A percentile compares a stretch with the other conserved stretches of the same genome.
phyloP scores from a whole-genome alignment of 2,797 vertebrate genomes.

The Sebastes nivosus region DNA sequence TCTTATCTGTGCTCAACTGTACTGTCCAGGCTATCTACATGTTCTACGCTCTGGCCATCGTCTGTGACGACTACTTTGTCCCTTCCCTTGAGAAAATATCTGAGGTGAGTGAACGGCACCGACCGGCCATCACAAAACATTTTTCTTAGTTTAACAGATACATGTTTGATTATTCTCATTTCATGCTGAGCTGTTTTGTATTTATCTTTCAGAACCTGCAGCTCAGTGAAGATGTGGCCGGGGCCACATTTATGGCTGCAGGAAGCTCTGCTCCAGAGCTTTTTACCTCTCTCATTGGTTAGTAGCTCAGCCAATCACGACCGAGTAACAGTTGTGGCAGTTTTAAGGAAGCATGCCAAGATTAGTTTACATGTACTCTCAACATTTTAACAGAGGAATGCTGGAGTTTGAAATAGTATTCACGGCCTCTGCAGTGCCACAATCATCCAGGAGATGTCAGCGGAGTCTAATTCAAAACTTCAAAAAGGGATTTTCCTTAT shows the following conservation, averaged over 20 bases:
- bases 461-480: slow-evolving; percentile 6
- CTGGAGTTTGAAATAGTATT: neutral
- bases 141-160: neutral
- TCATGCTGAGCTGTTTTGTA: neutral
- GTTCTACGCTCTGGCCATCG: slow-evolving; percentile 86
- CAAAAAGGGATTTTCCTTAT: neutral
- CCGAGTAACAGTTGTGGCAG: neutral
- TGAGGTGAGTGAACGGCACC: slow-evolving; percentile 70
- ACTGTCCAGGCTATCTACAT: slow-evolving; percentile 83
- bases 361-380: neutral
- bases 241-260: slow-evolving; percentile 86
- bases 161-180: neutral
- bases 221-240: slow-evolving; percentile 85
- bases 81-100: slow-evolving; percentile 87
- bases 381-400: neutral
- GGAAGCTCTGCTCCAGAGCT: slow-evolving; percentile 87
- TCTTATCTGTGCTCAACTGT: neutral
- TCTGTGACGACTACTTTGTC: slow-evolving; percentile 87
- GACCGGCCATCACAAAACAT: neutral
- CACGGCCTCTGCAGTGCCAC: slow-evolving; percentile 6
- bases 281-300: slow-evolving; percentile 86
- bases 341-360: neutral
- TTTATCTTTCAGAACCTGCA: slow-evolving; percentile 78
- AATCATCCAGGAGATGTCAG: slow-evolving; percentile 60
- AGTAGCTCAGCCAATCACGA: slow-evolving; percentile 35